Base-by-base conservation (phyloP, 2,113 vertebrate species). In the Vimba vimba region DNA sequence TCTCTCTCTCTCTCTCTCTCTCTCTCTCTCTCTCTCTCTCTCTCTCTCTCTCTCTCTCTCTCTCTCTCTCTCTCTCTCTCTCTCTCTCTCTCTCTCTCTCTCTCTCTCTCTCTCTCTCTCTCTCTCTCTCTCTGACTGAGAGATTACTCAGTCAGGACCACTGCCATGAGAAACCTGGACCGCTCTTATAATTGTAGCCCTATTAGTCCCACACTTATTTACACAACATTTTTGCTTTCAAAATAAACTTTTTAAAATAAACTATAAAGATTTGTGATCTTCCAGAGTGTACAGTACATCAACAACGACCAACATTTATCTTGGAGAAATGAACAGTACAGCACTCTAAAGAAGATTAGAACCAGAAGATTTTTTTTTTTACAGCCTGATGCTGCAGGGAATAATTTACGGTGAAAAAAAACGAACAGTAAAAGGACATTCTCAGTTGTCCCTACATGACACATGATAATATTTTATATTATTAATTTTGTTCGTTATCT, bases 111-210 rank as follows among this genome's bases (percentile, higher is more conserved):
- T 27, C 27, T 27, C 27, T 27, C 27, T 27, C 27, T 27, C 27
- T 27, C 27, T 71, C 71, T 84, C 25, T 39, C 25, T 45, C 55
- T 62, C 13, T n/a, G n/a, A n/a, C n/a, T 62, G 36, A 43, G n/a
- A 27, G 7, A 27, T 64, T 64, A 64, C 59, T 64, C 23, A 79
- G 36, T 79, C 36, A 62, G 78, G 36, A 79, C 33, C 78, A 64
- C 23, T 64, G 57, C 78, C 57, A 80, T 80, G 59, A 19, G 39
- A 80, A 79, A 79, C 33, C 33, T 59, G 21, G 52, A 79, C 30
- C 33, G 10, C 21, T 79, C 3, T 4, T 25, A 36, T 43, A 39
- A 60, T 17, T 4, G 27, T 39, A 55, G 17, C 17, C 8, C 33
- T 23, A 39, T 21, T 39, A 60, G 8, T 30, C 47, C n/a, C 25